Conservation (phyloP, 2,113 vertebrate species). For the Gasterosteus aculeatus region DNA sequence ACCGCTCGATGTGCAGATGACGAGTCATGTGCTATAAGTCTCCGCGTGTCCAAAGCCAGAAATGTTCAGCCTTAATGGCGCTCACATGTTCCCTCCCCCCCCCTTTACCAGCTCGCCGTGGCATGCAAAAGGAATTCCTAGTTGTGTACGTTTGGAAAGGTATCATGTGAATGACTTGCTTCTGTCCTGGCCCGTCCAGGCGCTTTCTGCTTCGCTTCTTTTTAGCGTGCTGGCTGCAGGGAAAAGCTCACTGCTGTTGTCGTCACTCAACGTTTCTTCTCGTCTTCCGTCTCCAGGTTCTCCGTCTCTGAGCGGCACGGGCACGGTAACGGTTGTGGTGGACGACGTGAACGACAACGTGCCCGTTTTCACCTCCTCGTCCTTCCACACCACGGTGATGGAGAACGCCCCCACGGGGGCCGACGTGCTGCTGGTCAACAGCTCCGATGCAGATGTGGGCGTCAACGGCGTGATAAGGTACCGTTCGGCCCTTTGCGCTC, state of each 20-base stretch:
- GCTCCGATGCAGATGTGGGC: slow-evolving; percentile 90
- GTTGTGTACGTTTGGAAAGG: slow-evolving; percentile 9
- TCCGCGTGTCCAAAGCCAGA: neutral
- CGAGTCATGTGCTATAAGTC: slow-evolving; percentile 41
- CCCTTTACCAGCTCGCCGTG: neutral
- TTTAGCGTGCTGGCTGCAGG: neutral
- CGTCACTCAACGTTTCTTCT: neutral
- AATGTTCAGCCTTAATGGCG: slow-evolving; percentile 2
- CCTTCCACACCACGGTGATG: slow-evolving; percentile 86
- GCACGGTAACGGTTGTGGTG: slow-evolving; percentile 89
- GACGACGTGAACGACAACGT: slow-evolving; percentile 94
- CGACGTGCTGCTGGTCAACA: slow-evolving; percentile 91
- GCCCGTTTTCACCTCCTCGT: slow-evolving; percentile 85
- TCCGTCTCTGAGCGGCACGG: slow-evolving; percentile 92
- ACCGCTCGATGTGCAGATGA: slow-evolving; percentile 42
- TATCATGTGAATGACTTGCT: slow-evolving; percentile 15
- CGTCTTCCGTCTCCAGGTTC: slow-evolving; percentile 78
- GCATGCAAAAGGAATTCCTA: slow-evolving; percentile 2
- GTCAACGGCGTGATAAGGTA: slow-evolving; percentile 95
- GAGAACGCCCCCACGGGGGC: slow-evolving; percentile 93
- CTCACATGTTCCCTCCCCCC: slow-evolving; percentile 10
- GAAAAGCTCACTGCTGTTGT: neutral
- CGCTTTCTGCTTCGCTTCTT: slow-evolving; percentile 11
- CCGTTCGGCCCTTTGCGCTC: neutral
- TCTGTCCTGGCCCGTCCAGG: neutral